Conservation (phyloP, 2,888 invertebrate species). For the Cantharis lateralis region DNA sequence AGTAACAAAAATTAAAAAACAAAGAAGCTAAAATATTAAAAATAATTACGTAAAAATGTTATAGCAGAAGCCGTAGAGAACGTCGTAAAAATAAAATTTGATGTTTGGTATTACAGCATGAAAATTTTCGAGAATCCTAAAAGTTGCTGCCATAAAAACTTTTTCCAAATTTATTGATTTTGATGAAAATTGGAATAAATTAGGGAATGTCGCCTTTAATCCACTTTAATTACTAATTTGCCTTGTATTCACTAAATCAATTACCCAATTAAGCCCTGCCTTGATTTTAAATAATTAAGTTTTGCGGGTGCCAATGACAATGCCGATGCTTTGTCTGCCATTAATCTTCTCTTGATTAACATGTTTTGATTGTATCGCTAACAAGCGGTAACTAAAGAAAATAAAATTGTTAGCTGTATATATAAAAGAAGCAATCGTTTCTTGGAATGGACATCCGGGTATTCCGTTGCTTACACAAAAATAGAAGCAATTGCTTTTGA, state of each 20-base stretch:
- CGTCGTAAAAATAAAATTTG: not conserved
- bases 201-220: not conserved
- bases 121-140: not conserved
- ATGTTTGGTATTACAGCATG: not conserved
- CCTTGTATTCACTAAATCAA: not conserved
- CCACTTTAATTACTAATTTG: not conserved
- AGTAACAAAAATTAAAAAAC: not conserved
- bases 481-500: not conserved
- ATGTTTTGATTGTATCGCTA: not conserved
- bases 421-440: not conserved
- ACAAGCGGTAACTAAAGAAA: not conserved
- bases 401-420: not conserved
- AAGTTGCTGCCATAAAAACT: not conserved
- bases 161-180: not conserved
- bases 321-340: not conserved
- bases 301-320: not conserved
- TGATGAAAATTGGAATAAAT: not conserved
- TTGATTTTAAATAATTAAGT: not conserved
- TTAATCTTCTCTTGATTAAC: not conserved
- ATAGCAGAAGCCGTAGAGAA: not conserved
- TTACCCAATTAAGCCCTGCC: not conserved
- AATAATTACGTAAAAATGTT: not conserved
- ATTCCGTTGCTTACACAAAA: not conserved
- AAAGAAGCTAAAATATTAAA: not conserved
- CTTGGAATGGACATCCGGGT: not conserved